Evolutionary conservation across 2,113 vertebrate genomes (phyloP).

Genomic region (Etia nguti): DNA sequence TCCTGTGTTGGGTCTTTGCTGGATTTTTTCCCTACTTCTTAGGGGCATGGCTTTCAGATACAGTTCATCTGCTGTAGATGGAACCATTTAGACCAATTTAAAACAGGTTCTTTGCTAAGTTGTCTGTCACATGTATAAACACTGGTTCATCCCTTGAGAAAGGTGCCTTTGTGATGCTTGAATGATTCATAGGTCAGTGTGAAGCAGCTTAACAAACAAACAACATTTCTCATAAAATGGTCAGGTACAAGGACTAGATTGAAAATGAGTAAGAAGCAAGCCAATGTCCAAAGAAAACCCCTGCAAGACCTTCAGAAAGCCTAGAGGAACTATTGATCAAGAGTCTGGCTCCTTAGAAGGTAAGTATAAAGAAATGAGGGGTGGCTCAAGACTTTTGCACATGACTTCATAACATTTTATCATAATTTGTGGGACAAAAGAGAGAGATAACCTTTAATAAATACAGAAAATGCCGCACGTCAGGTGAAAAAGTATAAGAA

Average conservation of each 20-base stretch:
- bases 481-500: fast-evolving
- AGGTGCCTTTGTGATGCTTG: background rate
- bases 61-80: background rate
- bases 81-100: background rate
- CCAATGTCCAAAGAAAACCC: background rate
- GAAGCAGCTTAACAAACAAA: background rate
- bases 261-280: background rate
- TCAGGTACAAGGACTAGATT: background rate
- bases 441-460: fast-evolving
- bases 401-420: background rate
- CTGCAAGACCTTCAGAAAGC: background rate
- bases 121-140: background rate
- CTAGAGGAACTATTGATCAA: background rate
- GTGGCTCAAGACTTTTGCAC: background rate
- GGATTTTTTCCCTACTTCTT: background rate
- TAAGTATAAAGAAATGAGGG: background rate
- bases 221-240: background rate
- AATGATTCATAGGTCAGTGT: background rate
- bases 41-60: background rate
- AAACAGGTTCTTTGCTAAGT: background rate
- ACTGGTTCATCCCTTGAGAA: background rate
- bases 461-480: background rate
- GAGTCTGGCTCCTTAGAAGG: background rate
- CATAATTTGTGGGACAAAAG: background rate
- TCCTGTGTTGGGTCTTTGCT: background rate